A percentile compares a stretch with the other conserved stretches of the same genome.
phyloP scores from a whole-genome alignment of 2,888 invertebrate genomes.

The Lucinisca nassula region DNA sequence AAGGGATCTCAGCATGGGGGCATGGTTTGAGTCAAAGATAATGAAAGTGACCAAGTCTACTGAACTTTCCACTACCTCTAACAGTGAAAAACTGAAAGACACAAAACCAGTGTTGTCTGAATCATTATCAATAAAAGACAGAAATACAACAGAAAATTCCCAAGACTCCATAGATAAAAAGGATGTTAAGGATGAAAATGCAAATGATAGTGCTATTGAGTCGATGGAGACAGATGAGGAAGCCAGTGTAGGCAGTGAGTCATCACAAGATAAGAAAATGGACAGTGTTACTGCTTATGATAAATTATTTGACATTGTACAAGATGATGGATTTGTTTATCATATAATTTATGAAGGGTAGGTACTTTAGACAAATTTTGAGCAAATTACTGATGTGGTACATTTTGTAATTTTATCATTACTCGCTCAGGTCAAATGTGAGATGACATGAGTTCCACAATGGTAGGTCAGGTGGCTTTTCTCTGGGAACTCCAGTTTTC shows the following conservation, averaged over 20 bases:
- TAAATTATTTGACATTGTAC: conserved; percentile 64
- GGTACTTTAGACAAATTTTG: too few species aligned
- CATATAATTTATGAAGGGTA: conserved; percentile 86
- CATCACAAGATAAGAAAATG: conserved; percentile 26
- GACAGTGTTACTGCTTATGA: conserved; percentile 36
- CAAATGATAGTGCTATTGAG: conserved; percentile 57
- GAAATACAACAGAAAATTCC: not conserved
- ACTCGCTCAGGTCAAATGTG: too few species aligned
- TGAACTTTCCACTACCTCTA: conserved; percentile 8
- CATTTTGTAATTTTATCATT: too few species aligned
- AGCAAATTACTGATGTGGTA: too few species aligned
- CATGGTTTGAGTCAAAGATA: conserved; percentile 92
- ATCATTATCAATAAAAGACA: not conserved
- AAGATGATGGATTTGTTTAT: conserved; percentile 82
- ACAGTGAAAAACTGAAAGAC: conserved; percentile 27
- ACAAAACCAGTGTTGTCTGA: conserved; percentile 58
- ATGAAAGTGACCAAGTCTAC: conserved; percentile 72
- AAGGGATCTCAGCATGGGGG: conserved; percentile 90
- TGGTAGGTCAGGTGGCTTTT: too few species aligned
- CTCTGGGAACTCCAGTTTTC: too few species aligned
- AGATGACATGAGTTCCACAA: too few species aligned
- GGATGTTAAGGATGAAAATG: conserved; percentile 56
- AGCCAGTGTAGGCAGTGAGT: not conserved
- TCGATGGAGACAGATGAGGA: conserved; percentile 62
- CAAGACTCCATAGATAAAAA: not conserved